Evolutionary conservation across 2,113 vertebrate genomes (phyloP).

Genomic region (Gymnogyps californianus): DNA sequence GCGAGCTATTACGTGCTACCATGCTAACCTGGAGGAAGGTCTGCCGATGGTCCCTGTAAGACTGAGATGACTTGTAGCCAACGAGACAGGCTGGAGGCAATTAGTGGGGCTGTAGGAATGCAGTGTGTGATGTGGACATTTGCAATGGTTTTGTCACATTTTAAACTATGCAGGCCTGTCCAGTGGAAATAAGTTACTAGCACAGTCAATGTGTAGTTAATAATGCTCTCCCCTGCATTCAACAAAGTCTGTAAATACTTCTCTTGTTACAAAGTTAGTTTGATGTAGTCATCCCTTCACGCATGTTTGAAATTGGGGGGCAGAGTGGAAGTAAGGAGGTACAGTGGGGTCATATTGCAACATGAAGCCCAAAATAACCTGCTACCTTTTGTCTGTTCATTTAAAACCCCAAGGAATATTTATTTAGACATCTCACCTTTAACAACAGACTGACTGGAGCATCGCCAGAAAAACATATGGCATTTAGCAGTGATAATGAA

Average conservation of each 20-base stretch:
- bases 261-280: neutral
- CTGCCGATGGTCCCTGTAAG: neutral
- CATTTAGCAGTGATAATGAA: neutral
- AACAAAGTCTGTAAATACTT: conserved; percentile 6
- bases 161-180: neutral
- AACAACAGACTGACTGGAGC: neutral
- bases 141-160: neutral
- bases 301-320: neutral
- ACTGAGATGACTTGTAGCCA: neutral
- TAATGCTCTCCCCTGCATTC: neutral
- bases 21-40: neutral
- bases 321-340: neutral
- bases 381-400: neutral
- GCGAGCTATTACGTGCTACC: neutral
- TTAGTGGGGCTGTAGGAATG: neutral
- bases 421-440: neutral
- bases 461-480: neutral
- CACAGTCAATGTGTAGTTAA: conserved; percentile 30
- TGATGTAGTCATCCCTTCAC: neutral
- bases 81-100: neutral
- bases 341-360: neutral
- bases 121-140: neutral
- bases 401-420: neutral
- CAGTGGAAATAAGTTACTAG: conserved; percentile 36
- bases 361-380: neutral